Conservation (phyloP, 2,113 vertebrate species). For the Alosa alosa region DNA sequence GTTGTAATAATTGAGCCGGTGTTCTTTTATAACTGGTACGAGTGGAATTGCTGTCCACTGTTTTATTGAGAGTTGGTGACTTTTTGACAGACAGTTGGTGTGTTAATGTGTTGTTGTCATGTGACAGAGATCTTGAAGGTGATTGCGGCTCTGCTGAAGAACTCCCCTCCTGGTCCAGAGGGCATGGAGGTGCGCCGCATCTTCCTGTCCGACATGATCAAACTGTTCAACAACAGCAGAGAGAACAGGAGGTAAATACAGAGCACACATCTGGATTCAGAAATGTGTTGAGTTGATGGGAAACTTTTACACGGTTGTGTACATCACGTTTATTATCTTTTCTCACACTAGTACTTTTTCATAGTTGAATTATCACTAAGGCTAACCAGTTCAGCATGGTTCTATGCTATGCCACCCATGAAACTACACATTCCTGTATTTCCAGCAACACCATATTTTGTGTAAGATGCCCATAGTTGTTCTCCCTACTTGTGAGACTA, state of each 20-base stretch:
- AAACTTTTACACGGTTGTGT: too few relatives aligned
- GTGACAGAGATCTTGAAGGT: slow-evolving; percentile 91
- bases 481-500: too few relatives aligned
- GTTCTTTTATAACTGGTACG: too few relatives aligned
- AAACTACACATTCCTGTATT: not conserved
- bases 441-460: too few relatives aligned
- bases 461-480: too few relatives aligned
- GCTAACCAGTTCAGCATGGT: not conserved
- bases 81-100: not conserved
- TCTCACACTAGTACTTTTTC: too few relatives aligned
- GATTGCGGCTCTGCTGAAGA: slow-evolving; percentile 87
- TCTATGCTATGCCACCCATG: too few relatives aligned
- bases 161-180: slow-evolving; percentile 79
- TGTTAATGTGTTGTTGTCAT: not conserved
- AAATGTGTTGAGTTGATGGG: not conserved
- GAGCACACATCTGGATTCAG: not conserved
- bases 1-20: too few relatives aligned
- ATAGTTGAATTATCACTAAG: too few relatives aligned
- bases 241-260: slow-evolving; percentile 90
- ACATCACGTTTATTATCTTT: too few relatives aligned
- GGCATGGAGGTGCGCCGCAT: slow-evolving; percentile 88
- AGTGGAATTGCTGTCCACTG: too few relatives aligned
- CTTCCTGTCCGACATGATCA: slow-evolving; percentile 99
- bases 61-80: not conserved
- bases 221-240: slow-evolving; percentile 97